Base-by-base conservation (phyloP, 2,113 vertebrate genomes). In the Elanus axillaris region DNA sequence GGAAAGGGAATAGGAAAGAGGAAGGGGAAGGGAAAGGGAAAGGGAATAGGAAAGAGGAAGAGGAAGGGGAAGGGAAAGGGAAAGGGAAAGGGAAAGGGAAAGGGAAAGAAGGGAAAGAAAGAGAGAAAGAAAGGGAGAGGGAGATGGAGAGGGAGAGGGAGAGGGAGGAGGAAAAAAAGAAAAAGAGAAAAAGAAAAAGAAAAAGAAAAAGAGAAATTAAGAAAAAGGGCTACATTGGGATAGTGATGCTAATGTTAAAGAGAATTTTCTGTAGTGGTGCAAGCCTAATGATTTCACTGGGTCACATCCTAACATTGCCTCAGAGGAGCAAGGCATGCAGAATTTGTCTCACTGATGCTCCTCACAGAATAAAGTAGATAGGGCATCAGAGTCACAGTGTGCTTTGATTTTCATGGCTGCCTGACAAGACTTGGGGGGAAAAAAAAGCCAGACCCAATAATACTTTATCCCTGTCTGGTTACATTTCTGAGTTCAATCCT, bases 91-190 rank as follows among this genome's bases (percentile, higher is more conserved):
- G 8, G 16, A 31, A 5, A 52, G 5, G 3, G 7, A n/a, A 6
- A 12, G 2, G 3, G 3, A 47, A 4, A 21, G 11, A 1, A 11
- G 8, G 4, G 10, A 53, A 16, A 31, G 5, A 3, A 2, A 18
- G 5, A 9, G 7, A 3, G 7, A 32, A 20, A 45, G 4, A 2
- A 4, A 9, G 10, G 10, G 40, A 38, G 19, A 31, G 40, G 15
- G 7, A 29, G 21, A 60, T n/a, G 10, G 8, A 50, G 17, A 69
- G 13, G 23, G 23, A 50, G 50, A 52, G 3, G 3, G 1, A 48
- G 6, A 21, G 16, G 2, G 14, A 10, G 5, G 8, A 53, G 14
- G 14, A 26, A 4, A 4, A 10, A 45, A 17, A 8, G 11, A 10
- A 29, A 16, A 8, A 14, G 4, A 26, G 8, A 13, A n/a, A 16